phyloP scores from a whole-genome alignment of 2,888 invertebrate species.

The Amphimallon solstitiale region DNA sequence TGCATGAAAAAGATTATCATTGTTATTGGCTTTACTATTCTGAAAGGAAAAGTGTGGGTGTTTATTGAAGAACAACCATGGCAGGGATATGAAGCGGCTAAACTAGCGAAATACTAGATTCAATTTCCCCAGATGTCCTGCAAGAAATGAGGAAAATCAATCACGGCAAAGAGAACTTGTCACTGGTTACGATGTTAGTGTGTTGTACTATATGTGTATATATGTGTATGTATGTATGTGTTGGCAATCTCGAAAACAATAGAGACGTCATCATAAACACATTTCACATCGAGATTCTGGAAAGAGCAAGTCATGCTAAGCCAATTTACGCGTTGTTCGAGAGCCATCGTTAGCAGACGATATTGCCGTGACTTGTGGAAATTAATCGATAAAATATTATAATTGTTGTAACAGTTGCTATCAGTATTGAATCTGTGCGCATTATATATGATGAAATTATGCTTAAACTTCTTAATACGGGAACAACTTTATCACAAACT shows the following conservation, averaged over 20 bases:
- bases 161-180: conserved; percentile 46
- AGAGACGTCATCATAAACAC: conserved; percentile 64
- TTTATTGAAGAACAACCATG: neutral
- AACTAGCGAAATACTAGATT: conserved; percentile 22
- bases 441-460: conserved; percentile 39
- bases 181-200: conserved; percentile 37
- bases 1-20: too few species aligned
- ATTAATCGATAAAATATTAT: conserved; percentile 65
- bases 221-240: conserved; percentile 35
- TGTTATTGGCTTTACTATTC: too few species aligned
- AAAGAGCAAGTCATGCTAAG: conserved; percentile 62
- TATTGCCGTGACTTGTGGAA: conserved; percentile 63
- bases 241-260: conserved; percentile 56
- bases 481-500: conserved; percentile 43
- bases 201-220: too few species aligned
- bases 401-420: conserved; percentile 61
- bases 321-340: conserved; percentile 62
- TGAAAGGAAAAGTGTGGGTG: neutral
- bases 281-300: conserved; percentile 60
- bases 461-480: conserved; percentile 39
- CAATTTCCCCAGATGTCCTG: conserved; percentile 34
- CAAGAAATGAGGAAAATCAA: conserved; percentile 46
- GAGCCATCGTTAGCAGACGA: conserved; percentile 61
- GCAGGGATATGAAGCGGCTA: too few species aligned
- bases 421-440: conserved; percentile 41